Conservation (phyloP, 1,140 invertebrate genomes). For the Drosophila simulans region DNA sequence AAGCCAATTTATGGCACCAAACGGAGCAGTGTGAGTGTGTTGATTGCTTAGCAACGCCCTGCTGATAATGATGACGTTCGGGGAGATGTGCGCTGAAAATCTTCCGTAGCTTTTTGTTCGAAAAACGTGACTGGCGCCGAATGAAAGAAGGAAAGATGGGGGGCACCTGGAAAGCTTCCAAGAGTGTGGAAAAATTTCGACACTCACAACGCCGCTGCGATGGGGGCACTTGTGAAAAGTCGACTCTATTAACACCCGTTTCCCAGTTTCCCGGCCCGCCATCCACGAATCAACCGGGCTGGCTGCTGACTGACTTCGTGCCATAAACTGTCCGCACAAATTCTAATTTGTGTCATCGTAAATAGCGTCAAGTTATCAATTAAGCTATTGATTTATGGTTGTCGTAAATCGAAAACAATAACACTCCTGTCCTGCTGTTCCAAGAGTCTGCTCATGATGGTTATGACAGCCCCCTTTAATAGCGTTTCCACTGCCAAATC, state of each 20-base stretch:
- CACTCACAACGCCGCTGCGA: neutral
- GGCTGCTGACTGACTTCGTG: slow-evolving; percentile 6
- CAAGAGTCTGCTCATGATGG: slow-evolving; percentile 57
- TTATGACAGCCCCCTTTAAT: slow-evolving; percentile 76
- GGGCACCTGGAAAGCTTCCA: slow-evolving; percentile 61
- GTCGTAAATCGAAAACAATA: slow-evolving; percentile 80
- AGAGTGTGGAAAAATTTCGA: slow-evolving; percentile 64
- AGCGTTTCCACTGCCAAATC: slow-evolving; percentile 65
- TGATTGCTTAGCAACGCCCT: slow-evolving; percentile 49
- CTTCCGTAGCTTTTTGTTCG: slow-evolving; percentile 39
- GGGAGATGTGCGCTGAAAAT: slow-evolving; percentile 24
- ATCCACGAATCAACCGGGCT: neutral
- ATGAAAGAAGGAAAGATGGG: slow-evolving; percentile 7
- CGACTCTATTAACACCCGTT: slow-evolving; percentile 54
- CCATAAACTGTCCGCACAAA: slow-evolving; percentile 76
- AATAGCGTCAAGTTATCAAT: slow-evolving; percentile 81
- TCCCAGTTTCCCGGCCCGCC: neutral
- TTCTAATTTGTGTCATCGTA: slow-evolving; percentile 82
- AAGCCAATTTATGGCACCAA: slow-evolving; percentile 56
- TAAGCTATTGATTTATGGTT: slow-evolving; percentile 79
- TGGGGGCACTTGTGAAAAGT: slow-evolving; percentile 29
- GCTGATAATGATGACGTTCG: slow-evolving; percentile 29
- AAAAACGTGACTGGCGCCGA: slow-evolving; percentile 59
- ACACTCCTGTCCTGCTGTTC: slow-evolving; percentile 45
- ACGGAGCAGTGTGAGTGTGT: slow-evolving; percentile 28